A percentile compares a stretch with the other conserved stretches of the same genome.
These are phyloP conservation scores for Anolis carolinensis DNA, from an alignment of 2,113 vertebrate genomes.

Conservation along the genomic window DNA sequence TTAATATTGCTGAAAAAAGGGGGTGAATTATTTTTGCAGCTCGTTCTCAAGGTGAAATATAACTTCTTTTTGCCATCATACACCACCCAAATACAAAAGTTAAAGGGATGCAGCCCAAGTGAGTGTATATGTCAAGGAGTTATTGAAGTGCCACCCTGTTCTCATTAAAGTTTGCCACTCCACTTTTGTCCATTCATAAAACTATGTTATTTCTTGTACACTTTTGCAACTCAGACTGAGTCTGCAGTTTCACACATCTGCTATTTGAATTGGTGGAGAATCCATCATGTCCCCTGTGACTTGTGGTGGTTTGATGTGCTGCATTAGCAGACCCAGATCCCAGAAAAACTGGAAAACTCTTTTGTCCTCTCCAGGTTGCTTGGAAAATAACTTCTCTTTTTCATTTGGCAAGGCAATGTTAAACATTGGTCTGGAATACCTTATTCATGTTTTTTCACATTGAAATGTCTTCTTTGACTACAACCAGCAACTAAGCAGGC, in stretches of 20 bases:
- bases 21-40: neutral
- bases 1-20: neutral
- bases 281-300: neutral
- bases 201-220: neutral
- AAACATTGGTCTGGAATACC: neutral
- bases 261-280: neutral
- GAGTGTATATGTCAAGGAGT: neutral
- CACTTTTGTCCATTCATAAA: neutral
- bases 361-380: neutral
- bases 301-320: neutral
- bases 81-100: neutral
- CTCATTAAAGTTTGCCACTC: neutral
- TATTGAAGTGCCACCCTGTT: neutral
- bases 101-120: neutral
- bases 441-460: neutral
- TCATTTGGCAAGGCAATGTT: too few species aligned
- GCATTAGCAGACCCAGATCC: neutral
- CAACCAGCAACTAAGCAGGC: neutral
- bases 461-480: neutral
- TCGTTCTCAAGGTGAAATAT: neutral
- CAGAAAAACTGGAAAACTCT: neutral
- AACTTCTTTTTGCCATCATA: neutral
- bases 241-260: neutral
- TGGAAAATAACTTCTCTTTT: neutral
- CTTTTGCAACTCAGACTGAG: neutral